A percentile compares a stretch with the other conserved stretches of the same genome.
Evolutionary conservation across 1,140 invertebrate genomes (phyloP).

Genomic region (Spodoptera litura): DNA sequence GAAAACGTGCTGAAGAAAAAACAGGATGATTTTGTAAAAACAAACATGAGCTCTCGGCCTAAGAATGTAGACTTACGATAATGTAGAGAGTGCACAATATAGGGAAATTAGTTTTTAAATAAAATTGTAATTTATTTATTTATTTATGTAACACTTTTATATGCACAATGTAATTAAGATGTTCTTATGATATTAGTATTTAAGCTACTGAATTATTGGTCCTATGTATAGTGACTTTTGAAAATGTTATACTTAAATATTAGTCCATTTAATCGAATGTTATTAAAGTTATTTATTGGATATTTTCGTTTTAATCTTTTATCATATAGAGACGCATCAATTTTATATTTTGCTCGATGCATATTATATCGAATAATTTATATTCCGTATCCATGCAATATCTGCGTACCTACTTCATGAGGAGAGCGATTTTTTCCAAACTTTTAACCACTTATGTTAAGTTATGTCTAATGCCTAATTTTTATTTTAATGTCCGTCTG

Average conservation of each 20-base stretch:
- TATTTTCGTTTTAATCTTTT: not conserved
- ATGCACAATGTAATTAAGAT: constrained; percentile 28
- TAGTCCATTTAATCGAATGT: constrained; percentile 29
- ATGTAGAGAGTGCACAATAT: constrained; percentile 28
- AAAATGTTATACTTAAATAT: constrained; percentile 22
- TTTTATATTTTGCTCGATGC: not conserved
- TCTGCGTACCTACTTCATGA: too few species aligned
- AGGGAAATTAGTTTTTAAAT: not conserved
- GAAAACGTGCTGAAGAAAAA: too few species aligned
- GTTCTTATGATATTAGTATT: constrained; percentile 35
- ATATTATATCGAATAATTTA: too few species aligned
- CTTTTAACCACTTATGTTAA: too few species aligned
- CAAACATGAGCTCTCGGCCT: not conserved
- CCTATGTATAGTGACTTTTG: not conserved
- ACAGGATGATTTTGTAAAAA: not conserved
- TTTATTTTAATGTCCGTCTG: too few species aligned
- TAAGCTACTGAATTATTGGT: too few species aligned
- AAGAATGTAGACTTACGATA: not conserved
- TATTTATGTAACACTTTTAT: constrained; percentile 23
- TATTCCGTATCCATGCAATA: too few species aligned
- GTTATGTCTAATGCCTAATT: too few species aligned
- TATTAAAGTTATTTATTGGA: constrained; percentile 39
- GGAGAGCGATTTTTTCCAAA: too few species aligned
- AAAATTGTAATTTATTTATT: constrained; percentile 18
- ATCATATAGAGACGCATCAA: not conserved